These are phyloP conservation scores for Galerucella pusilla DNA, from an alignment of 2,888 invertebrate species.

Conservation along the genomic window DNA sequence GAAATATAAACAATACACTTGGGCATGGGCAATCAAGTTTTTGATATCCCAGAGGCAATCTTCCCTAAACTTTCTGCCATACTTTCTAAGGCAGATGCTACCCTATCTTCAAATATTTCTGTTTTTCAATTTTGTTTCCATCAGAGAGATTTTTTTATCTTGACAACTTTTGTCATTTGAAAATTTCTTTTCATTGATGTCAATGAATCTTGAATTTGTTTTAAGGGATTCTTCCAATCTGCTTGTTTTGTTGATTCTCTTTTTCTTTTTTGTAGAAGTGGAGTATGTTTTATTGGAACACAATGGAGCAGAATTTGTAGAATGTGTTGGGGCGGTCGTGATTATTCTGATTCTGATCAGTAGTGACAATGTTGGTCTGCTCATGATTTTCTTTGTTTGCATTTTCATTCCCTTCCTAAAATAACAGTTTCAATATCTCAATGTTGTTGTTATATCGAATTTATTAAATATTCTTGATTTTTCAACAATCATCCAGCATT, in stretches of 20 bases:
- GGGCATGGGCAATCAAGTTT: neutral
- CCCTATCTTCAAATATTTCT: slow-evolving; percentile 8
- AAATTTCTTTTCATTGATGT: slow-evolving; percentile 24
- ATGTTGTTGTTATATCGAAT: neutral
- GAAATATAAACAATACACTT: neutral
- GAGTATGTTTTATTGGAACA: slow-evolving; percentile 18
- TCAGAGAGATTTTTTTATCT: slow-evolving; percentile 20
- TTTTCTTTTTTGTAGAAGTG: slow-evolving; percentile 17
- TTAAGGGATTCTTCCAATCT: slow-evolving; percentile 23
- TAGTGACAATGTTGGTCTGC: slow-evolving; percentile 15
- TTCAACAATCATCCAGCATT: neutral
- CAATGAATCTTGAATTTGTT: slow-evolving; percentile 29
- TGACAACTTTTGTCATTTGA: slow-evolving; percentile 18
- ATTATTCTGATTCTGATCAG: slow-evolving; percentile 20
- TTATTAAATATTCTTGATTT: neutral
- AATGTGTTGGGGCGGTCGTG: slow-evolving; percentile 16
- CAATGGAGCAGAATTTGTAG: slow-evolving; percentile 19
- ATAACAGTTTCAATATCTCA: neutral
- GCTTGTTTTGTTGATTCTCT: slow-evolving; percentile 19
- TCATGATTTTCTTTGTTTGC: slow-evolving; percentile 5
- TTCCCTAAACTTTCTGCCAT: slow-evolving; percentile 18
- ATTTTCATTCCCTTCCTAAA: neutral
- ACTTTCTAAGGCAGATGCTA: slow-evolving; percentile 26
- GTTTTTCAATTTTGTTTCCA: slow-evolving; percentile 5
- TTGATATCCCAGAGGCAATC: slow-evolving; percentile 24